Evolutionary conservation across 2,113 vertebrate genomes (phyloP), one percentile per base, ranked within the genome.

Genomic region (Pachycephala philippinensis): DNA sequence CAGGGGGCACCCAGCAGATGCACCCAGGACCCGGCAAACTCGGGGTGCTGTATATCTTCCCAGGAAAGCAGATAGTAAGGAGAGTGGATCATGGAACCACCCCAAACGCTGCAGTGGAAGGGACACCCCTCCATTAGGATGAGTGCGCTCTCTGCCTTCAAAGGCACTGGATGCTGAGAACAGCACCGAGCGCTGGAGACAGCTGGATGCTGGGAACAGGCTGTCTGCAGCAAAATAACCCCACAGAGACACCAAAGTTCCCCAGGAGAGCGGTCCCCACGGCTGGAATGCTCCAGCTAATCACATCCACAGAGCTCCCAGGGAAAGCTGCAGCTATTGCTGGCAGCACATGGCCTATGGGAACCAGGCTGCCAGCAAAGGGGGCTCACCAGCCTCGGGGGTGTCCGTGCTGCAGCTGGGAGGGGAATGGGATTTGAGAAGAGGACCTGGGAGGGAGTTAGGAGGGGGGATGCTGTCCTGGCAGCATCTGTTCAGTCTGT

Each of bases 1-100:
- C 1, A 18, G 9, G 7, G 22, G 11, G 5, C n/a, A 68, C 37
- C 20, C 40, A 42, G 26, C 1, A 1, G 5, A 11, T 39, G 30
- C 14, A 71, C 4, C 14, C 21, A 40, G 28, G 12, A 64, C 11
- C 3, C 15, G 5, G n/a, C 16, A 56, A 11, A 60, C 37, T 61
- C 1, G 0, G 9, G 10, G 30, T 79, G 33, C 18, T 61, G 28
- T 39, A 54, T 6, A 3, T 35, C 18, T 57, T 6, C 2, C 21
- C 49, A 39, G 30, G 18, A 84, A 7, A 56, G 26, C 23, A 85
- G 50, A 28, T 2, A 37, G 18, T 23, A 30, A 26, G 42, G 23
- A 50, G 11, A 53, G 10, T 42, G 33, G 57, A 33, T 23, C 3
- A 1, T 31, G 74, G 15, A 80, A 17, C 18, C 0, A 1, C 12